Evolutionary conservation across 2,113 vertebrate species (phyloP), one percentile per base, ranked within the genome.

Genomic region (Tamias sibiricus): DNA sequence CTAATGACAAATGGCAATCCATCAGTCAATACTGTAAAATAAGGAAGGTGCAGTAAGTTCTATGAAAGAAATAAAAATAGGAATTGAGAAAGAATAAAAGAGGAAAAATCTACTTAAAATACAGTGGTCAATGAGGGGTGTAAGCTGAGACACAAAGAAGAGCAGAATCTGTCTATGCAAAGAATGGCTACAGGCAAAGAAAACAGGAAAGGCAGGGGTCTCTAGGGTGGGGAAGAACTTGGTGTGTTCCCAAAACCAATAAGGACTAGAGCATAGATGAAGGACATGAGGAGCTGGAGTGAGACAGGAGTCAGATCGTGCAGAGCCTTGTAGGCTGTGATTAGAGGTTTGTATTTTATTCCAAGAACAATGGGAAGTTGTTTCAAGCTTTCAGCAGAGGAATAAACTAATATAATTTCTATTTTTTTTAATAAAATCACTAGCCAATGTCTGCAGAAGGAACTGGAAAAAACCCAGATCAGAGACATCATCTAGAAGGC

Each of bases 371-470:
- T 47, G 7, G 35, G 11, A 94, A 68, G 4, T 19, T n/a, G 35
- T 19, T 71, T 14, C 14, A 91, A 94, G 32, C 40, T 89, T 92
- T 90, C 37, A 92, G 35, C 9, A 74, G 62, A 66, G 28, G 1
- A 59, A 79, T 66, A 87, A 42, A 89, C 57, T 49, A 6, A 88
- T 64, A 37, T 71, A 40, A 80, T 84, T 84, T 89, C 22, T 16
- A 40, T 47, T 68, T 71, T 91, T 88, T 52, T n/a, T 32, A 86
- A 89, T 76, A 88, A 89, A 95, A 40, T 59, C 28, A 20, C 66
- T 75, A 86, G 40, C 24, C 85, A 9, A 9, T 84, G 0, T 44
- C 35, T 77, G 22, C 47, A 85, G 52, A 88, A 90, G 26, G 35
- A 76, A 17, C 40, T 19, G 16, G 20, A 26, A 95, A 74, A 44